A percentile compares a stretch with the other conserved stretches of the same genome.
Conservation (phyloP, 2,888 invertebrate species). For the Lepidochitona cinerea region DNA sequence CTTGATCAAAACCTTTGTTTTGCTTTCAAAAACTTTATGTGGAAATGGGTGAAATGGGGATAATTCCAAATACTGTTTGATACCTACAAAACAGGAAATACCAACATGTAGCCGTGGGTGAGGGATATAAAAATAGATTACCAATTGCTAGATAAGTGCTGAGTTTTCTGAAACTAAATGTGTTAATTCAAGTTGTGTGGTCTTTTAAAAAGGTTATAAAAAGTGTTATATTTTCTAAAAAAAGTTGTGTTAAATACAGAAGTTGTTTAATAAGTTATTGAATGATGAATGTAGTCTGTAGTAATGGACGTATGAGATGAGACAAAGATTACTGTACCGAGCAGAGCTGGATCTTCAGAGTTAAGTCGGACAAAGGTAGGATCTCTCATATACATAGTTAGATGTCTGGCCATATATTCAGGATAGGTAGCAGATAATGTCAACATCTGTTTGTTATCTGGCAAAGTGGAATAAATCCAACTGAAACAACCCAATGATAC, state of each 20-base stretch:
- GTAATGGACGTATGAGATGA: too few relatives aligned
- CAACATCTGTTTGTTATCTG: conserved; percentile 87
- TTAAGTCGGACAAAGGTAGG: conserved; percentile 85
- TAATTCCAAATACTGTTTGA: conserved; percentile 81
- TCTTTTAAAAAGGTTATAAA: too few relatives aligned
- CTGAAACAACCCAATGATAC: conserved; percentile 68
- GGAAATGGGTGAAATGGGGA: conserved; percentile 67
- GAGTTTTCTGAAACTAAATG: too few relatives aligned
- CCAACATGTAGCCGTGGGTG: too few relatives aligned
- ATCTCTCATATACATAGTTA: conserved; percentile 83
- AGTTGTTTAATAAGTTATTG: too few relatives aligned
- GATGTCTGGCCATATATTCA: conserved; percentile 79
- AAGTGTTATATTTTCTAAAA: too few relatives aligned
- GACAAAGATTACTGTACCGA: too few relatives aligned
- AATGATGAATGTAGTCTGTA: too few relatives aligned
- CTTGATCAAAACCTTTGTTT: conserved; percentile 61
- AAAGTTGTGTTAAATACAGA: too few relatives aligned
- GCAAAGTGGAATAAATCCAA: conserved; percentile 82
- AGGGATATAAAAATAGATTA: too few relatives aligned
- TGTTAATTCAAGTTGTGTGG: too few relatives aligned
- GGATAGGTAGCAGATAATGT: conserved; percentile 96
- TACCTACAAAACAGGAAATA: conserved; percentile 77
- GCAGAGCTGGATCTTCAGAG: conserved; percentile 76
- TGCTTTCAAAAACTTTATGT: conserved; percentile 65
- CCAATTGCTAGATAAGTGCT: too few relatives aligned